A percentile compares a stretch with the other conserved stretches of the same genome.
Evolutionary conservation across 2,888 invertebrate species (phyloP).

Genomic region (Dendrolimus pini): DNA sequence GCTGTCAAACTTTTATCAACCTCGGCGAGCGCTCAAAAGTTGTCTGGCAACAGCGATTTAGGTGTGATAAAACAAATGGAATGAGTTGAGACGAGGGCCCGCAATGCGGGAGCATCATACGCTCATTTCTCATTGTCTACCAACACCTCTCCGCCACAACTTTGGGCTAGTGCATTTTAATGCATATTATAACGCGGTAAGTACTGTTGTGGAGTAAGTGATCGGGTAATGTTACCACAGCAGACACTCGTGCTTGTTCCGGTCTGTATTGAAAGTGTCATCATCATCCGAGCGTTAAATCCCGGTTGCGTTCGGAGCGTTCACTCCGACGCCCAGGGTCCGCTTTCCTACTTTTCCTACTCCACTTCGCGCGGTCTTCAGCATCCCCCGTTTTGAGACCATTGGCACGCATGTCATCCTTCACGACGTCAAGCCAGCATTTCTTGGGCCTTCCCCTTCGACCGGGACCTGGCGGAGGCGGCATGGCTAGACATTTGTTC

Average conservation of each 20-base stretch:
- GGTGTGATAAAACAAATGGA: slow-evolving; percentile 69
- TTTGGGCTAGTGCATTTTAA: slow-evolving; percentile 66
- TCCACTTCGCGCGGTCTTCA: too few species aligned
- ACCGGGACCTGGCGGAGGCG: too few species aligned
- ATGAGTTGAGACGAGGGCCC: slow-evolving; percentile 48
- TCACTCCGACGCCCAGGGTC: too few species aligned
- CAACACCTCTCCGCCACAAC: slow-evolving; percentile 50
- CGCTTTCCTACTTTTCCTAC: too few species aligned
- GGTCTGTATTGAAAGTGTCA: slow-evolving; percentile 70
- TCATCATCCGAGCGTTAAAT: too few species aligned
- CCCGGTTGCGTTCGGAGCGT: too few species aligned
- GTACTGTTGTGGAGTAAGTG: slow-evolving; percentile 60
- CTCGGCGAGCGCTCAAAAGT: slow-evolving; percentile 43
- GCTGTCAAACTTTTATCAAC: slow-evolving; percentile 69
- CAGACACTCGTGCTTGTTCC: slow-evolving; percentile 45
- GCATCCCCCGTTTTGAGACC: too few species aligned
- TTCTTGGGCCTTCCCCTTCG: too few species aligned
- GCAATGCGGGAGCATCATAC: slow-evolving; percentile 69
- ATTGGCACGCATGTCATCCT: too few species aligned
- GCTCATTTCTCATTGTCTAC: slow-evolving; percentile 72
- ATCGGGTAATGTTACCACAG: slow-evolving; percentile 54
- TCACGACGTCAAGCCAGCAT: too few species aligned
- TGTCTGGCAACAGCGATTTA: slow-evolving; percentile 68
- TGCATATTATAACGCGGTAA: slow-evolving; percentile 73
- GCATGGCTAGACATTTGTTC: too few species aligned